phyloP scores from a whole-genome alignment of 2,113 vertebrate species.

The Acrocephalus kingi region DNA sequence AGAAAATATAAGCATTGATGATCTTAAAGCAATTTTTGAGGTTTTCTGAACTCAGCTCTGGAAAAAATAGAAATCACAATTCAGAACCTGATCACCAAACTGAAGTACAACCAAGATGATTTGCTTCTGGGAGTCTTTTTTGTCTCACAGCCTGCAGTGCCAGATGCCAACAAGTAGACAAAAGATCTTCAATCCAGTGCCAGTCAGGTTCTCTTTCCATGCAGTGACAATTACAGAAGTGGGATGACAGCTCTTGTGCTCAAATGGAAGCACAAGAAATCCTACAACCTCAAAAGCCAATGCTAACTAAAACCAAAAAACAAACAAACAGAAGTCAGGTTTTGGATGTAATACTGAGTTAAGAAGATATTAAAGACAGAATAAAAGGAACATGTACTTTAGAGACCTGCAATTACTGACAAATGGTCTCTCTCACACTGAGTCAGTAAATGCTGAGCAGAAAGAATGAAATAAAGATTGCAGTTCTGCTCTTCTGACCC shows the following conservation, averaged over 20 bases:
- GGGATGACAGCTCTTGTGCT: not conserved
- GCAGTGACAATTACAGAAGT: not conserved
- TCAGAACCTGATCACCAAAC: not conserved
- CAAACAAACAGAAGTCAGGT: not conserved
- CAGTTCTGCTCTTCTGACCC: not conserved
- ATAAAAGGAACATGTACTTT: not conserved
- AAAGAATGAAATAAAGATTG: not conserved
- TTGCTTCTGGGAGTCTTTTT: not conserved
- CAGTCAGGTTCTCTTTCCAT: not conserved
- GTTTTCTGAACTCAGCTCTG: slow-evolving; percentile 95
- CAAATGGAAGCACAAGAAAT: not conserved
- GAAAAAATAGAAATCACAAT: slow-evolving; percentile 45
- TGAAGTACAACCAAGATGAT: not conserved
- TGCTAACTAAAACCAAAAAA: not conserved
- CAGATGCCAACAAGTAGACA: not conserved
- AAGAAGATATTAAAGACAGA: not conserved
- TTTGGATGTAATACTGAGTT: not conserved
- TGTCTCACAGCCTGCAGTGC: not conserved
- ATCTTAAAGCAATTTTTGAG: slow-evolving; percentile 95
- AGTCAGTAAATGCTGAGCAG: not conserved
- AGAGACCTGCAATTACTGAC: not conserved
- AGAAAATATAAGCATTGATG: slow-evolving; percentile 92
- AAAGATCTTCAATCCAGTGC: not conserved
- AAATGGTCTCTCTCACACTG: not conserved
- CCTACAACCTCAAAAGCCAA: not conserved